phyloP scores from a whole-genome alignment of 2,113 vertebrate genomes.

The Natator depressus region DNA sequence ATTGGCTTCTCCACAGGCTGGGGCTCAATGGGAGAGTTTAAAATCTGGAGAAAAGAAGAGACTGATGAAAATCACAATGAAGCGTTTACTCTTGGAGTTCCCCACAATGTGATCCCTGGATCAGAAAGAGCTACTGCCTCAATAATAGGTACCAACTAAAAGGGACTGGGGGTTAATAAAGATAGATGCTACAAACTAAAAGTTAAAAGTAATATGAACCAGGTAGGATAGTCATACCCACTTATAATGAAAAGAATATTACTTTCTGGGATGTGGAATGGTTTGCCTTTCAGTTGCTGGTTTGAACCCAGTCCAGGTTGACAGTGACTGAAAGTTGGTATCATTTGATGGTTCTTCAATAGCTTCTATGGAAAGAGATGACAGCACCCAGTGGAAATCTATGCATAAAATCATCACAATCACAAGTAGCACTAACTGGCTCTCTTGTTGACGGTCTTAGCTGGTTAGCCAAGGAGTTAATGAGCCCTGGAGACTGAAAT shows the following conservation, averaged over 20 bases:
- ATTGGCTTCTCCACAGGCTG: conserved; percentile 95
- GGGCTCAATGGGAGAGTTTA: conserved; percentile 95
- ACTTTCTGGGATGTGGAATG: neutral
- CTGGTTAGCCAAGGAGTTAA: neutral
- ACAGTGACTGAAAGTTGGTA: neutral
- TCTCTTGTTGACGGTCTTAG: neutral
- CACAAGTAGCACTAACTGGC: rapidly evolving
- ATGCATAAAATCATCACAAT: neutral
- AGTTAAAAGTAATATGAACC: conserved; percentile 4
- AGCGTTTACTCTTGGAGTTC: conserved; percentile 93
- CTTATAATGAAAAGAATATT: neutral
- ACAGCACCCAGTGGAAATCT: neutral
- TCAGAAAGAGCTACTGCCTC: conserved; percentile 90
- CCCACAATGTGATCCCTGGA: conserved; percentile 91
- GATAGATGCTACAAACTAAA: neutral
- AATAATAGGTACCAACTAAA: conserved; percentile 85
- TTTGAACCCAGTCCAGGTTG: neutral
- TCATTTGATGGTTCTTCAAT: neutral
- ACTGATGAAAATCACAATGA: conserved; percentile 96
- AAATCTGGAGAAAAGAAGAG: conserved; percentile 94
- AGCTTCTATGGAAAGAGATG: neutral
- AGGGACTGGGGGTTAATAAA: conserved; percentile 22
- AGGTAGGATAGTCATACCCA: neutral
- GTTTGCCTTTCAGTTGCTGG: neutral
- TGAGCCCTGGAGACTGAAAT: neutral